Percentiles rank a stretch among this genome's conserved stretches.
phyloP scores from a whole-genome alignment of 2,113 vertebrate genomes.

The Crotalus horridus region DNA sequence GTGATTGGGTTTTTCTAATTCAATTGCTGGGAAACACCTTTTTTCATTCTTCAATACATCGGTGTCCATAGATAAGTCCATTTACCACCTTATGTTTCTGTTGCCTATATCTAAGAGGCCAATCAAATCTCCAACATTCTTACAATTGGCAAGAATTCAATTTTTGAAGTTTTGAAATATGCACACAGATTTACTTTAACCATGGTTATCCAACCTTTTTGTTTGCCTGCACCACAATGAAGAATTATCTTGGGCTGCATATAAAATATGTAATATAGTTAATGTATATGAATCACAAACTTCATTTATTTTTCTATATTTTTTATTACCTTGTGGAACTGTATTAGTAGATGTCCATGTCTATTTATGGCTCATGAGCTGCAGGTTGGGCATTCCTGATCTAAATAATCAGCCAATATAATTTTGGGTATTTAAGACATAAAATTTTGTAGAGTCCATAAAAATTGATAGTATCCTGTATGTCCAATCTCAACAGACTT shows the following conservation, averaged over 20 bases:
- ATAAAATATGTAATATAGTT: not conserved
- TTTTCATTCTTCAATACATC: constrained; percentile 15
- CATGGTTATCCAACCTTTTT: not conserved
- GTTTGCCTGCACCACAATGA: not conserved
- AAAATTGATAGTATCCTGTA: not conserved
- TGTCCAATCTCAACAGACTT: not conserved
- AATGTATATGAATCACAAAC: not conserved
- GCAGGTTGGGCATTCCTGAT: not conserved
- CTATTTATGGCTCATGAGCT: not conserved
- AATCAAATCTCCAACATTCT: not conserved
- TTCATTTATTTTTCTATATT: not conserved
- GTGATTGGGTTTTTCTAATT: constrained; percentile 9
- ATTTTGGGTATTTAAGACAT: not conserved
- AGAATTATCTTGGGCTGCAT: not conserved
- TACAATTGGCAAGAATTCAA: not conserved
- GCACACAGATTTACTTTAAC: not conserved
- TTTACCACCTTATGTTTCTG: not conserved
- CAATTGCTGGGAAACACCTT: not conserved
- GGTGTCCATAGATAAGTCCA: constrained; percentile 23
- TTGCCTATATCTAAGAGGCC: not conserved
- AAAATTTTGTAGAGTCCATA: not conserved
- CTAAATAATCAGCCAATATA: not conserved
- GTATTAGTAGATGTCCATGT: not conserved
- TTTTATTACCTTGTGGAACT: not conserved
- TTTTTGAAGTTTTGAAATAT: not conserved